Percentiles rank a stretch among this genome's conserved stretches.
These are phyloP conservation scores for Heliothis subflexa DNA, from an alignment of 1,140 invertebrate genomes.

Conservation along the genomic window DNA sequence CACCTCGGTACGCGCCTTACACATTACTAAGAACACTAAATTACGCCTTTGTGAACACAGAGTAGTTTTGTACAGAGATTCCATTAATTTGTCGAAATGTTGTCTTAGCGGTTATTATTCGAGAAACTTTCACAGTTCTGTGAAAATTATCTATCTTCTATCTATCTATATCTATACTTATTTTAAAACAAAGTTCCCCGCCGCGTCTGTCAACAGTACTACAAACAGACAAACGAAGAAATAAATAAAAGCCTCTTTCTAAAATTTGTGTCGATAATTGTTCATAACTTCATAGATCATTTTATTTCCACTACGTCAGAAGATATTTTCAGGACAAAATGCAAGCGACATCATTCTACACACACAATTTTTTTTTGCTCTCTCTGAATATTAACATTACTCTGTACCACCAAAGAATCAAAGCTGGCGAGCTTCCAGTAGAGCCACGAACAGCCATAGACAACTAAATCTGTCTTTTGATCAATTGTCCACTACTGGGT, in stretches of 20 bases:
- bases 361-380: too few relatives aligned
- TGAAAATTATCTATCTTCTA: too few relatives aligned
- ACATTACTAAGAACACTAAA: constrained; percentile 68
- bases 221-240: too few relatives aligned
- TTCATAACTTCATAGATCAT: too few relatives aligned
- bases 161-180: too few relatives aligned
- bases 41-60: constrained; percentile 54
- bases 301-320: not conserved
- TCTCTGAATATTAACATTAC: constrained; percentile 43
- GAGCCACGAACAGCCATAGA: constrained; percentile 44
- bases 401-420: constrained; percentile 61
- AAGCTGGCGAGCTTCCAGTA: constrained; percentile 66
- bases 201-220: too few relatives aligned
- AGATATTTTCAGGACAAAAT: not conserved
- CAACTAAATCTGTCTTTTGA: constrained; percentile 57
- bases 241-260: too few relatives aligned
- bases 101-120: not conserved
- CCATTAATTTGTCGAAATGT: not conserved
- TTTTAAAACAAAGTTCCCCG: too few relatives aligned
- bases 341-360: not conserved
- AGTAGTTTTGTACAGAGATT: constrained; percentile 29
- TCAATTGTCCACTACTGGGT: constrained; percentile 55
- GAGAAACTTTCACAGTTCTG: too few relatives aligned
- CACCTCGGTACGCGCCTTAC: constrained; percentile 51
- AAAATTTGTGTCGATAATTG: too few relatives aligned